Conservation (phyloP, 2,888 invertebrate species). For the Andrena minutula region DNA sequence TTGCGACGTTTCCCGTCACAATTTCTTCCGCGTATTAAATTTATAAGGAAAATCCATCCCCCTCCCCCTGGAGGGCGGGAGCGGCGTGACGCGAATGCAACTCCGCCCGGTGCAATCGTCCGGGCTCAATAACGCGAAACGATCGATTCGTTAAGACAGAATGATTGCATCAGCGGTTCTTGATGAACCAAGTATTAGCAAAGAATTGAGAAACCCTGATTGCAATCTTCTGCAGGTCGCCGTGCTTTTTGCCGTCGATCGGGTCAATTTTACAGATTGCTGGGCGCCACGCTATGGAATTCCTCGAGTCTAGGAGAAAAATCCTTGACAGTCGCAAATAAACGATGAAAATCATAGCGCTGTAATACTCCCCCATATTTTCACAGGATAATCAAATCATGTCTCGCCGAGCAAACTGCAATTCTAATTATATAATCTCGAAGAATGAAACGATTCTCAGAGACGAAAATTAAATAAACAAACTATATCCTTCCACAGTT, state of each 20-base stretch:
- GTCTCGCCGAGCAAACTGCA: not conserved
- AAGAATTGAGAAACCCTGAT: slow-evolving; percentile 65
- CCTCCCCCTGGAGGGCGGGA: not conserved
- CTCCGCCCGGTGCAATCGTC: slow-evolving; percentile 16
- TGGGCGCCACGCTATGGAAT: not conserved
- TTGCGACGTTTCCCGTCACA: not conserved
- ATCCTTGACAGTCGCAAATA: slow-evolving; percentile 24
- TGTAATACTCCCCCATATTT: not conserved
- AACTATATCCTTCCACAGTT: too few species aligned
- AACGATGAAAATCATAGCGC: not conserved
- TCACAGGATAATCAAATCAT: not conserved
- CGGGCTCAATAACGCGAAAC: slow-evolving; percentile 53
- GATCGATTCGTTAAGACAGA: slow-evolving; percentile 65
- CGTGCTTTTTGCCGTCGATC: slow-evolving; percentile 17
- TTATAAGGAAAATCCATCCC: slow-evolving; percentile 10
- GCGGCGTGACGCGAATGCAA: slow-evolving; percentile 46
- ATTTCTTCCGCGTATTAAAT: slow-evolving; percentile 12
- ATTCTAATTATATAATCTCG: not conserved
- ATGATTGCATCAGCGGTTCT: slow-evolving; percentile 68
- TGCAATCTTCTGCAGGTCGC: slow-evolving; percentile 56
- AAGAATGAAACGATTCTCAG: too few species aligned
- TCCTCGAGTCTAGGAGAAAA: not conserved
- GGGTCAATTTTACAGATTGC: slow-evolving; percentile 41
- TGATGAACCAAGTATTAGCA: slow-evolving; percentile 63
- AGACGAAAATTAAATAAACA: too few species aligned